Conservation (phyloP, 2,888 invertebrate species). For the Oscheius sp. region DNA sequence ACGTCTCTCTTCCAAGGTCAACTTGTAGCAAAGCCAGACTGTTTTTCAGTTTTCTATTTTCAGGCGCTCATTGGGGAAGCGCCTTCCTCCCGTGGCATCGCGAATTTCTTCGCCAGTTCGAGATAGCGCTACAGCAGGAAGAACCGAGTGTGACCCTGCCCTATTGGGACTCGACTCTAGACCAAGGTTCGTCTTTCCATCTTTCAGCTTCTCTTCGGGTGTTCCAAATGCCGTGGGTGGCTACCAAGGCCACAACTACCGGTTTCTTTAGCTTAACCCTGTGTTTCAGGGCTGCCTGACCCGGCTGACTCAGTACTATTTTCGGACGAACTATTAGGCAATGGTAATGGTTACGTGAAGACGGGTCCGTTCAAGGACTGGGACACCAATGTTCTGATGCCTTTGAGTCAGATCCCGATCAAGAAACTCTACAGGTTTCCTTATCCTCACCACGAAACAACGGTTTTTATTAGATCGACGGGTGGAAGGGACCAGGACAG, state of each 20-base stretch:
- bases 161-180: constrained; percentile 72
- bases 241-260: constrained; percentile 5
- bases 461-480: constrained; percentile 57
- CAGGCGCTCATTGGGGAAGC: constrained; percentile 66
- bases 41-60: constrained; percentile 18
- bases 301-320: constrained; percentile 70
- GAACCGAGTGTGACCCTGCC: constrained; percentile 67
- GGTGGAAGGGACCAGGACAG: constrained; percentile 68
- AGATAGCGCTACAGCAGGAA: constrained; percentile 68
- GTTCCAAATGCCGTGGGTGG: constrained; percentile 7
- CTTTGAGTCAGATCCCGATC: constrained; percentile 70
- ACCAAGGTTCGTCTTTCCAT: constrained; percentile 58
- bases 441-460: not conserved
- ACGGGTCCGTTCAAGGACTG: constrained; percentile 70
- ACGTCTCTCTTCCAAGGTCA: not conserved
- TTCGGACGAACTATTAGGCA: constrained; percentile 70
- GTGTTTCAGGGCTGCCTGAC: constrained; percentile 67
- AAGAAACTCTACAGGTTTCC: constrained; percentile 67
- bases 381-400: constrained; percentile 71
- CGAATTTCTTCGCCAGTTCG: constrained; percentile 72
- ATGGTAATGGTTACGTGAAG: constrained; percentile 69
- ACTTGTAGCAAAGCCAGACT: not conserved
- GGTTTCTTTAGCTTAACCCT: not conserved
- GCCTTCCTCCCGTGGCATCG: constrained; percentile 73
- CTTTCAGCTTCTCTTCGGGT: not conserved